Base-by-base conservation (phyloP, 1,140 invertebrate species). In the Aphidius ervi region DNA sequence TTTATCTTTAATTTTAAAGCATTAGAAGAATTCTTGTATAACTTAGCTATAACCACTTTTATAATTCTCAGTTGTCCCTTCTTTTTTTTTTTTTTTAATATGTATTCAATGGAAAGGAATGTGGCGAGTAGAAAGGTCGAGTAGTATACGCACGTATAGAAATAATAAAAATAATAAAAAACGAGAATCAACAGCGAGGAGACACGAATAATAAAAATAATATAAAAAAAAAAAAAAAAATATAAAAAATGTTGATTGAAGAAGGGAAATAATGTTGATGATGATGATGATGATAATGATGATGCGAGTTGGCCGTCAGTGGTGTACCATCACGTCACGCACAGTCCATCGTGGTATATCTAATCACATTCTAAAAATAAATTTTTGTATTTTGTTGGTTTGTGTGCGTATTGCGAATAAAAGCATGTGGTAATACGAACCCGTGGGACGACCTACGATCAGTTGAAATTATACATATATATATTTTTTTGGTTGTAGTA, bases 291-390 rank as follows among this genome's bases (percentile, higher is more conserved):
- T 59, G 55, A 64, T 60, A 61, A 66, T 58, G 50, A 56, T 63
- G 48, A 69, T 45, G 42, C 46, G 48, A 59, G 47, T 47, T 55
- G 48, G 61, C 61, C 62, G 63, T 66, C 54, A 50, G 58, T 65
- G 50, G 65, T 31, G 23, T 71, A 61, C 49, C 52, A 56, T 70
- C 68, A 64, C 63, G 60, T 59, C 60, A 64, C 63, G 63, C 69
- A 65, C 58, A 55, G 58, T 65, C 63, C 59, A 59, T 31, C 23
- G 23, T 31, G 2, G 23, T 31, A 40, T 67, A 66, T 70, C 66
- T 72, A 72, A 71, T 72, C 69, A 66, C 59, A 31, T 39, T 45
- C 65, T 72, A 71, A 71, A 72, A 72, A 72, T 72, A 72, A 68
- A 64, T 48, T 16, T 16, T 16, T 16, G 16, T 16, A 16, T 16